Base-by-base conservation (phyloP, 2,113 vertebrate species). In the Redunca redunca region DNA sequence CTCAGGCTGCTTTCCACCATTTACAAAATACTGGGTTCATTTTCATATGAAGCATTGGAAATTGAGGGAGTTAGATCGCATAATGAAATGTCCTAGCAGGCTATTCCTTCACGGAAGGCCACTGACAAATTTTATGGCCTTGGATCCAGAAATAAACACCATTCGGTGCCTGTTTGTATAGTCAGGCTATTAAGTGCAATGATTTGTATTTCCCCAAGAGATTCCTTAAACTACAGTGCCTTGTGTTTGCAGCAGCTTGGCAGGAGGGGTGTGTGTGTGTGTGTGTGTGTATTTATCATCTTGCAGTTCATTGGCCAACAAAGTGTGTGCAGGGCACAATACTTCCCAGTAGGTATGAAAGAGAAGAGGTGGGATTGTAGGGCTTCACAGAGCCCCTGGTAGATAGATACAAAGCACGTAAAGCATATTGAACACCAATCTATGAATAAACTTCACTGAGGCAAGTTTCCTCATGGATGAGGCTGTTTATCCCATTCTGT, bases 171-270 rank as follows among this genome's bases (percentile, higher is more conserved):
- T 97, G 96, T 98, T 98, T 97, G 96, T 98, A 97, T 62, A 98
- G 97, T 96, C 88, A 97, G 86, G 88, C 95, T 93, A 97, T 98
- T 98, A 98, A 97, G 83, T 90, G 93, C 94, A 97, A 97, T 97
- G 98, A 98, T 98, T 98, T 98, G 98, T 97, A 94, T 95, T 97
- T 98, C 93, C 98, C 96, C 97, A 96, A 91, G 98, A 97, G 98
- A 98, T 95, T 89, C 53, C 86, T 97, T 97, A 96, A 98, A 97
- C 93, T 81, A 71, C 86, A 94, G 67, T 43, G 93, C 92, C 77
- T 94, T 78, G 90, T 91, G 82, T 97, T 97, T 81, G 92, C 82
- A 87, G 92, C 88, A 97, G 95, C 88, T 95, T 95, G 89, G 88
- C 95, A 97, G 78, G 40, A 84, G 36, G 67, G 16, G 28, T 7